Percentiles rank a stretch among this genome's conserved stretches.
Conservation (phyloP, 1,140 invertebrate genomes). For the Phortica variegata region DNA sequence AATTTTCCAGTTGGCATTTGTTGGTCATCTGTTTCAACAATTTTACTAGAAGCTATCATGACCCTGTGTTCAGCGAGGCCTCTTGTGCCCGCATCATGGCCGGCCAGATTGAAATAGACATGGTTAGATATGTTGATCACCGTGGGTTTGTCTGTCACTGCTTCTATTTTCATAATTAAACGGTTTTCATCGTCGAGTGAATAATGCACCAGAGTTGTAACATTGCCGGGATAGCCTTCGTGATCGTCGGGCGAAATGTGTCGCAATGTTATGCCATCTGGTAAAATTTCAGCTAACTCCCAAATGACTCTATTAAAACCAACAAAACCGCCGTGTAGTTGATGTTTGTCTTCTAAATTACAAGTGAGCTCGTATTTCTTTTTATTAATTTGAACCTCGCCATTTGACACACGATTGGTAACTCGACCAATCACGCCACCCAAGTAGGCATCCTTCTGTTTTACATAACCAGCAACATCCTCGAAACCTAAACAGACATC, state of each 20-base stretch:
- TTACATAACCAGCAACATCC: conserved; percentile 62
- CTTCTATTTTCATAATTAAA: conserved; percentile 71
- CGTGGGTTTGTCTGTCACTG: conserved; percentile 73
- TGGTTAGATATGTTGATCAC: conserved; percentile 90
- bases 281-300: conserved; percentile 44
- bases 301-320: conserved; percentile 84
- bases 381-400: conserved; percentile 69
- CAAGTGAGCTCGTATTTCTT: conserved; percentile 67
- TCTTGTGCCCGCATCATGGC: conserved; percentile 62
- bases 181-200: conserved; percentile 70
- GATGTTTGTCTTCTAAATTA: conserved; percentile 70
- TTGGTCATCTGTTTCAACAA: conserved; percentile 68
- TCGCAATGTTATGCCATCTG: conserved; percentile 60
- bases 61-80: conserved; percentile 74
- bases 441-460: conserved; percentile 68
- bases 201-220: conserved; percentile 69
- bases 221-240: conserved; percentile 82
- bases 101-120: conserved; percentile 90
- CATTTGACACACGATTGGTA: conserved; percentile 78
- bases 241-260: conserved; percentile 76
- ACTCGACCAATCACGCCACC: conserved; percentile 85
- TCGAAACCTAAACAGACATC: conserved; percentile 81
- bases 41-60: conserved; percentile 71
- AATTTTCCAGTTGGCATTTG: conserved; percentile 79
- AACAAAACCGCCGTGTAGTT: conserved; percentile 80